Percentiles rank a stretch among this genome's conserved stretches.
Conservation (phyloP, 23 tunicate species). For the Trididemnum clinides region DNA sequence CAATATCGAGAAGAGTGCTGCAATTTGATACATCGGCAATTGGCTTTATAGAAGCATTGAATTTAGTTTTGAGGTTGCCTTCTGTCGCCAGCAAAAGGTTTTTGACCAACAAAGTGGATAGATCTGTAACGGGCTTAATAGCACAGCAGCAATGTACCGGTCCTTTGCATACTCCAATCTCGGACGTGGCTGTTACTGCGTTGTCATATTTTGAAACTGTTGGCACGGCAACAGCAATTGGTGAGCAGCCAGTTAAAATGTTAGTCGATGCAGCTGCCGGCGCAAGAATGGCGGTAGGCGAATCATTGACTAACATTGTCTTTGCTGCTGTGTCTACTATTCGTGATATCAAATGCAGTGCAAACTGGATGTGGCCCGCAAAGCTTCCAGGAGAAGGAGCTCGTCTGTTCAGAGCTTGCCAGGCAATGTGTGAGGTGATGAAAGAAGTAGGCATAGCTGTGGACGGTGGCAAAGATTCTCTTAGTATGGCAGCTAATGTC, state of each 20-base stretch:
- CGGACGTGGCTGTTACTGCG: slow-evolving; percentile 83
- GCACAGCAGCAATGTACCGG: slow-evolving; percentile 95
- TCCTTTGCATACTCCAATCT: slow-evolving; percentile 83
- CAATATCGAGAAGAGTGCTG: neutral
- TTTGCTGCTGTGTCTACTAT: slow-evolving; percentile 69
- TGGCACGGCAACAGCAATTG: slow-evolving; percentile 86
- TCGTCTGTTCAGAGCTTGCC: slow-evolving; percentile 53
- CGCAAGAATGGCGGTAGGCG: slow-evolving; percentile 84
- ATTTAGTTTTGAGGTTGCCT: slow-evolving; percentile 60
- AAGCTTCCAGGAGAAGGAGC: slow-evolving; percentile 92
- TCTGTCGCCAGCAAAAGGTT: slow-evolving; percentile 87
- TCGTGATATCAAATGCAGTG: slow-evolving; percentile 83
- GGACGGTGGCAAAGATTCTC: slow-evolving; percentile 94
- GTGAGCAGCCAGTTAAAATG: slow-evolving; percentile 93
- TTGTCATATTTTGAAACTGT: slow-evolving; percentile 57
- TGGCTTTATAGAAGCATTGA: slow-evolving; percentile 40
- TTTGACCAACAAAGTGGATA: slow-evolving; percentile 90
- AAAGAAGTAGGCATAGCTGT: slow-evolving; percentile 76
- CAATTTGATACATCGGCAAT: slow-evolving; percentile 24
- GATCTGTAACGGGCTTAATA: slow-evolving; percentile 74
- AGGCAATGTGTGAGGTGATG: slow-evolving; percentile 88
- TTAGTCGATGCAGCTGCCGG: slow-evolving; percentile 64
- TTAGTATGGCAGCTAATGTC: slow-evolving; percentile 88
- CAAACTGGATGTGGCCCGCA: slow-evolving; percentile 99
- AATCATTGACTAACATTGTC: slow-evolving; percentile 76